Conservation (phyloP, 2,113 vertebrate genomes). For the Hypomesus transpacificus region DNA sequence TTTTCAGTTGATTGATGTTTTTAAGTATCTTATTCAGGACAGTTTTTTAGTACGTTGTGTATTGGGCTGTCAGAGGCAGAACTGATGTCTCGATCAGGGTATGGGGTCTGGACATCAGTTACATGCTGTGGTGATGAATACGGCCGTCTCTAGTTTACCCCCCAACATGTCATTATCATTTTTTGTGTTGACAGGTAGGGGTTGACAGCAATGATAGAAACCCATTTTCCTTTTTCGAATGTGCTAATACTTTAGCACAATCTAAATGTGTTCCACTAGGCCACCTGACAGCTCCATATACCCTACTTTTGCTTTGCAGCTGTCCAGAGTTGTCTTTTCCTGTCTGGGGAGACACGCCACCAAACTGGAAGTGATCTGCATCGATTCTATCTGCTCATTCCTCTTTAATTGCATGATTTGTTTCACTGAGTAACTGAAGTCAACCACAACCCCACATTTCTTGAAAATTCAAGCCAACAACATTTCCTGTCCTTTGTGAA, state of each 20-base stretch:
- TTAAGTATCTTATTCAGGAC: constrained; percentile 34
- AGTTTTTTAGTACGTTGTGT: constrained; percentile 38
- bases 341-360: constrained; percentile 52
- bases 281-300: constrained; percentile 8
- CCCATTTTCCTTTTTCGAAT: neutral
- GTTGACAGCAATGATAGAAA: constrained; percentile 36
- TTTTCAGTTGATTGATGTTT: neutral
- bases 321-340: constrained; percentile 47
- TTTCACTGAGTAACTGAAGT: constrained; percentile 64
- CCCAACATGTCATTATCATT: constrained; percentile 36
- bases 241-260: constrained; percentile 1
- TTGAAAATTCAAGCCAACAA: constrained; percentile 60
- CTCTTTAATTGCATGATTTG: constrained; percentile 71
- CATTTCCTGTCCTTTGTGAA: constrained; percentile 48
- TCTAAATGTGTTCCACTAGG: constrained; percentile 14
- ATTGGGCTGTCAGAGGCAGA: constrained; percentile 35
- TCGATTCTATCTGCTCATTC: constrained; percentile 66
- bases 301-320: constrained; percentile 38
- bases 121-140: constrained; percentile 43
- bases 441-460: constrained; percentile 55
- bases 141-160: constrained; percentile 37
- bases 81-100: constrained; percentile 36
- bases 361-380: constrained; percentile 59
- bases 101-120: constrained; percentile 43
- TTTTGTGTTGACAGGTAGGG: constrained; percentile 31